A percentile compares a stretch with the other conserved stretches of the same genome.
These are phyloP conservation scores for Lophotis ruficrista DNA, from an alignment of 2,113 vertebrate species.

Conservation along the genomic window DNA sequence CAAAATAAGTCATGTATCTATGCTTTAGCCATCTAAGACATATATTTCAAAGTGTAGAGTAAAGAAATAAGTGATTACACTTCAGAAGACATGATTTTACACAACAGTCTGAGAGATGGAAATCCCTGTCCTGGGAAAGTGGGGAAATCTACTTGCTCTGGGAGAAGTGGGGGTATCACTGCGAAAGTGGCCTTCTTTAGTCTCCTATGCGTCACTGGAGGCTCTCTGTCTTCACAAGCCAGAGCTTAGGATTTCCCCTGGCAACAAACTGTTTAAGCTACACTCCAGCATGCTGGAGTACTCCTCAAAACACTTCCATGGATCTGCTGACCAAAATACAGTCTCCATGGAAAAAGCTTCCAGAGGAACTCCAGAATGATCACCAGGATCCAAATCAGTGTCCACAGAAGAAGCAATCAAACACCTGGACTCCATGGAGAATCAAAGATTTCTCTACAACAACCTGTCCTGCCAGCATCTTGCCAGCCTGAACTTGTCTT, in stretches of 20 bases:
- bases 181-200: background rate
- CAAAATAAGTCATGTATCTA: background rate
- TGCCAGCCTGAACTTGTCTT: background rate
- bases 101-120: background rate
- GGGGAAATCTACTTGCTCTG: background rate
- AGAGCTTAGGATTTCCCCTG: background rate
- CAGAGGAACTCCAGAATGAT: background rate
- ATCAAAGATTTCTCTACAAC: background rate
- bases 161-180: background rate
- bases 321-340: background rate
- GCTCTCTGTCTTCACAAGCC: background rate
- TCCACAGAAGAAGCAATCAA: background rate
- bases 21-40: background rate
- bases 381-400: background rate
- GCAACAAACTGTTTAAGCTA: background rate
- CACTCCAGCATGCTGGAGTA: background rate
- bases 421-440: background rate
- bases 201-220: background rate
- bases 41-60: background rate
- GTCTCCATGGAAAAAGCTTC: background rate
- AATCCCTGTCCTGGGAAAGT: background rate
- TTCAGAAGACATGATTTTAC: background rate
- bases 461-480: background rate
- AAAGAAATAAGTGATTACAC: background rate
- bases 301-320: fast-evolving